Evolutionary conservation across 2,797 vertebrate species (phyloP).

Genomic region (Psittacula derbiana): DNA sequence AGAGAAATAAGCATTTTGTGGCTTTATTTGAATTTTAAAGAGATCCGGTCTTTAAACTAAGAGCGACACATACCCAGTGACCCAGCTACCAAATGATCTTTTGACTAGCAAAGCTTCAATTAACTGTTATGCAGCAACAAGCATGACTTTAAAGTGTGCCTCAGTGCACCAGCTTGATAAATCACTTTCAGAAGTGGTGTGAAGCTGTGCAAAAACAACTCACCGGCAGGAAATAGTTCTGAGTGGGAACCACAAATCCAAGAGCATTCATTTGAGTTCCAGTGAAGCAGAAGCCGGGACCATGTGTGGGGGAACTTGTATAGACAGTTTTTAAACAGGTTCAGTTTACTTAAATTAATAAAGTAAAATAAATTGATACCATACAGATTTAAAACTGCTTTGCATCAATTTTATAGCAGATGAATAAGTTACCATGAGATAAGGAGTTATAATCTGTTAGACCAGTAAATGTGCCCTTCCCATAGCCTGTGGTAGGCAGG

Average conservation of each 20-base stretch:
- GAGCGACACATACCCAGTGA: background rate
- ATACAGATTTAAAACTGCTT: background rate
- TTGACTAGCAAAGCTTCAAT: background rate
- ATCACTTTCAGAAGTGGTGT: rapidly evolving
- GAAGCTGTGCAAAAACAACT: background rate
- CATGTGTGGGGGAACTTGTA: rapidly evolving
- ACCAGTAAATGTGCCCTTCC: background rate
- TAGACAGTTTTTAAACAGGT: background rate
- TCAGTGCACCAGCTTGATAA: background rate
- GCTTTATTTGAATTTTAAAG: background rate
- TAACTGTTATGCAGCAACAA: background rate
- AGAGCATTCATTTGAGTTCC: rapidly evolving
- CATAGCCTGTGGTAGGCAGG: background rate
- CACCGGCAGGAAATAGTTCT: background rate
- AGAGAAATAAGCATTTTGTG: background rate
- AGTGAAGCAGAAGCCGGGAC: background rate
- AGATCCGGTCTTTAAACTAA: background rate
- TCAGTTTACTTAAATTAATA: background rate
- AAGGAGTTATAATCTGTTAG: background rate
- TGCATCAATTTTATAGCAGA: background rate
- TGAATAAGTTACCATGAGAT: background rate
- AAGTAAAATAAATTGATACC: background rate
- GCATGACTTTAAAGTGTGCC: background rate
- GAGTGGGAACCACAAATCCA: rapidly evolving
- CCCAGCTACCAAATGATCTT: background rate